A percentile compares a stretch with the other conserved stretches of the same genome.
phyloP scores from a whole-genome alignment of 2,113 vertebrate genomes.

The Elgaria multicarinata region DNA sequence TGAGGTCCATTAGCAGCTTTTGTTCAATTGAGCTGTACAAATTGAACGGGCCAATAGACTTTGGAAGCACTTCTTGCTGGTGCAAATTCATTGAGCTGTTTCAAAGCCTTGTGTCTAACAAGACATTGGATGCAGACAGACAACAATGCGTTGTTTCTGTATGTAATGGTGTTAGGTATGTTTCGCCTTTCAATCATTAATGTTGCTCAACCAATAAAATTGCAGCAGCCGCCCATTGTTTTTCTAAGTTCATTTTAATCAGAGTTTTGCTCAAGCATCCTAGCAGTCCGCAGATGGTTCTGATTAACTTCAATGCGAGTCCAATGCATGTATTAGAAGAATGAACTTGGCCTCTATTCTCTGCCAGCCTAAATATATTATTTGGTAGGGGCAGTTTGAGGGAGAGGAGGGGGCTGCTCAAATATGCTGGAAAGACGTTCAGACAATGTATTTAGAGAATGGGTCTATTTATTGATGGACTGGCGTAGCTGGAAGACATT shows the following conservation, averaged over 20 bases:
- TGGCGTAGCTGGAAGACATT: conserved; percentile 45
- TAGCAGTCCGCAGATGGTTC: conserved; percentile 53
- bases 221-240: not conserved
- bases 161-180: not conserved
- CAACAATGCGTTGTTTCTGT: not conserved
- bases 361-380: conserved; percentile 37
- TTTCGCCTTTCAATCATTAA: not conserved
- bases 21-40: too few species aligned
- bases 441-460: conserved; percentile 39
- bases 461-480: conserved; percentile 60
- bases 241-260: conserved; percentile 42
- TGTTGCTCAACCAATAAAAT: conserved; percentile 13
- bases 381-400: not conserved
- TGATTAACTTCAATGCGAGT: conserved; percentile 56
- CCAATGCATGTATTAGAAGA: conserved; percentile 47
- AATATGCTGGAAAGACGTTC: conserved; percentile 54
- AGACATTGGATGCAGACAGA: not conserved
- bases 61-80: not conserved
- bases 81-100: not conserved
- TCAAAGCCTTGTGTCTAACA: not conserved
- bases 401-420: not conserved
- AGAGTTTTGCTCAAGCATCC: conserved; percentile 44
- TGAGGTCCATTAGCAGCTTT: not conserved
- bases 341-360: conserved; percentile 57
- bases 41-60: not conserved